Conservation (phyloP, 2,888 invertebrate genomes). For the Leptinotarsa peninsularis region DNA sequence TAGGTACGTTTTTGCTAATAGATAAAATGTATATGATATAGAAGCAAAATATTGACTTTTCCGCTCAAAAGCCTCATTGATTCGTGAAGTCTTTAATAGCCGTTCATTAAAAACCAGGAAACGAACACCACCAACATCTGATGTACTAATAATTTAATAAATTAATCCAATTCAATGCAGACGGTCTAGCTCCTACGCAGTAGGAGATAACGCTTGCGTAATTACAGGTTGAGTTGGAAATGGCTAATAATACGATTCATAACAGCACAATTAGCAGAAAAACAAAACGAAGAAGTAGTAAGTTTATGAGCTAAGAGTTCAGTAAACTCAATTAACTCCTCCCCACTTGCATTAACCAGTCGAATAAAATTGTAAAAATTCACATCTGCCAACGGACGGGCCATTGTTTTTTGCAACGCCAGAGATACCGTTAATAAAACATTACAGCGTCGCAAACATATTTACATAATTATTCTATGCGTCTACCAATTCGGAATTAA, state of each 20-base stretch:
- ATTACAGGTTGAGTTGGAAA: slow-evolving; percentile 18
- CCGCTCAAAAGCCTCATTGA: not conserved
- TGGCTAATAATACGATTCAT: slow-evolving; percentile 20
- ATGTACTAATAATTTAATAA: slow-evolving; percentile 16
- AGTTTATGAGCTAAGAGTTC: slow-evolving; percentile 12
- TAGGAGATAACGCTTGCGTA: slow-evolving; percentile 15
- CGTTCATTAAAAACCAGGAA: slow-evolving; percentile 7
- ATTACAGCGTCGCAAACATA: not conserved
- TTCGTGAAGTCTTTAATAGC: not conserved
- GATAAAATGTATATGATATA: not conserved
- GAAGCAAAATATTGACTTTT: not conserved
- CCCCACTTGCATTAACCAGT: not conserved
- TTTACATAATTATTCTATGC: not conserved
- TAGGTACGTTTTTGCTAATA: not conserved
- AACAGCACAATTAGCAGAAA: slow-evolving; percentile 18
- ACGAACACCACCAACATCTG: slow-evolving; percentile 10
- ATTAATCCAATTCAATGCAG: slow-evolving; percentile 13
- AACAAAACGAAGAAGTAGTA: slow-evolving; percentile 1
- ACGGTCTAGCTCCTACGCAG: slow-evolving; percentile 17
- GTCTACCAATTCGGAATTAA: no score
- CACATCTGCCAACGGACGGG: not conserved
- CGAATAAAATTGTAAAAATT: not conserved
- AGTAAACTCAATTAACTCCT: slow-evolving; percentile 13
- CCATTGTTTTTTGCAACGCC: not conserved
- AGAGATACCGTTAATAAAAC: slow-evolving; percentile 1